Evolutionary conservation across 2,888 invertebrate genomes (phyloP).

Genomic region (Odontomyia ornata): DNA sequence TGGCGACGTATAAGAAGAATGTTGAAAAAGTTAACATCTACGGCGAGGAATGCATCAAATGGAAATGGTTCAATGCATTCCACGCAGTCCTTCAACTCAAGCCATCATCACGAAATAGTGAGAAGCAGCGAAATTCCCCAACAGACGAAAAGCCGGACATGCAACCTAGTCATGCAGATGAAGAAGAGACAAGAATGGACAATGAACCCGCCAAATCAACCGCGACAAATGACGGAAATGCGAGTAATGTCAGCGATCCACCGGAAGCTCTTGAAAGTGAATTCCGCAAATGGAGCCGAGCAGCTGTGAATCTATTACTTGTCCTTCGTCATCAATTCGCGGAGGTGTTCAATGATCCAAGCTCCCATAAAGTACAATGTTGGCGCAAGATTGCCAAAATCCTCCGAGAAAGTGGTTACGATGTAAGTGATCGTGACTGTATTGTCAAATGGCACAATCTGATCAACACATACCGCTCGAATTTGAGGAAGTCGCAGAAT

Average conservation of each 20-base stretch:
- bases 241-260: not conserved
- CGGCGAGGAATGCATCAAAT: conserved; percentile 27
- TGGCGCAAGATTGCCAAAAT: conserved; percentile 39
- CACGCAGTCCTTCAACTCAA: conserved; percentile 5
- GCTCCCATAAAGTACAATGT: not conserved
- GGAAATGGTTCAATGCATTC: conserved; percentile 38
- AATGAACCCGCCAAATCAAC: not conserved
- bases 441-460: conserved; percentile 34
- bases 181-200: not conserved
- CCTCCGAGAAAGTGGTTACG: conserved; percentile 27
- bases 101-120: not conserved
- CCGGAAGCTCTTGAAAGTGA: conserved; percentile 19
- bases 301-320: conserved; percentile 17
- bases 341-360: conserved; percentile 31
- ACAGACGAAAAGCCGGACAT: not conserved
- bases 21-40: conserved; percentile 15
- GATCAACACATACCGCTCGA: conserved; percentile 33
- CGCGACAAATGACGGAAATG: not conserved
- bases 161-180: not conserved
- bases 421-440: conserved; percentile 31
- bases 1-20: conserved; percentile 39
- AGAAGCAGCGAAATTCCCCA: not conserved
- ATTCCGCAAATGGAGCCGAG: conserved; percentile 29
- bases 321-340: conserved; percentile 24
- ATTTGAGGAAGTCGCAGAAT: conserved; percentile 6